Conservation (phyloP, 2,888 invertebrate species). For the Pharmacophagus antenor region DNA sequence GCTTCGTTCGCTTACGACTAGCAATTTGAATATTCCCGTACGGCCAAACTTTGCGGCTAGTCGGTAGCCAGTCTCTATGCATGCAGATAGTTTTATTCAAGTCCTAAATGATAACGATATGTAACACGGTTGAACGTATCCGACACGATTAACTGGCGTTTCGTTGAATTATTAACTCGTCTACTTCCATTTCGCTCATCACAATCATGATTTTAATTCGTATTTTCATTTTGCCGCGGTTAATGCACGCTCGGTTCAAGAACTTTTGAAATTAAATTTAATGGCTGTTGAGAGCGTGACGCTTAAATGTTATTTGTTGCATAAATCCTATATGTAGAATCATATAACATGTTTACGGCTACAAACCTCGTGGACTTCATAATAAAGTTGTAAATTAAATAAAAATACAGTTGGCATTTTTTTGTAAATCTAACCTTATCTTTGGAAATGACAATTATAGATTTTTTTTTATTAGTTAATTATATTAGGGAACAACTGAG, state of each 20-base stretch:
- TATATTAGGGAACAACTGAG: not conserved
- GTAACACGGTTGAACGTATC: constrained; percentile 47
- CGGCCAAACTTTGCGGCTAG: constrained; percentile 53
- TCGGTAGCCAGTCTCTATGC: constrained; percentile 46
- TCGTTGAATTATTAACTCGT: constrained; percentile 65
- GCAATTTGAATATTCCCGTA: constrained; percentile 60
- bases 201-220: constrained; percentile 54
- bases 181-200: constrained; percentile 43
- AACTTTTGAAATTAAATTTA: constrained; percentile 40
- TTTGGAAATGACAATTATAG: not conserved
- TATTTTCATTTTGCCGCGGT: constrained; percentile 56
- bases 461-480: not conserved
- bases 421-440: not conserved
- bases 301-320: constrained; percentile 28
- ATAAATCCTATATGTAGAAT: constrained; percentile 10
- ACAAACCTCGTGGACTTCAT: not conserved
- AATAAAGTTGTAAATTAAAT: not conserved
- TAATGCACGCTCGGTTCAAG: constrained; percentile 44
- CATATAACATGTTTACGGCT: not conserved
- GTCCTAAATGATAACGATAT: constrained; percentile 69
- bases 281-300: constrained; percentile 29
- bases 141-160: constrained; percentile 57
- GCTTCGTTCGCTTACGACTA: constrained; percentile 34
- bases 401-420: not conserved
- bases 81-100: constrained; percentile 65